These are phyloP conservation scores for Leptodirus hochenwartii DNA, from an alignment of 2,888 invertebrate genomes.

Conservation along the genomic window DNA sequence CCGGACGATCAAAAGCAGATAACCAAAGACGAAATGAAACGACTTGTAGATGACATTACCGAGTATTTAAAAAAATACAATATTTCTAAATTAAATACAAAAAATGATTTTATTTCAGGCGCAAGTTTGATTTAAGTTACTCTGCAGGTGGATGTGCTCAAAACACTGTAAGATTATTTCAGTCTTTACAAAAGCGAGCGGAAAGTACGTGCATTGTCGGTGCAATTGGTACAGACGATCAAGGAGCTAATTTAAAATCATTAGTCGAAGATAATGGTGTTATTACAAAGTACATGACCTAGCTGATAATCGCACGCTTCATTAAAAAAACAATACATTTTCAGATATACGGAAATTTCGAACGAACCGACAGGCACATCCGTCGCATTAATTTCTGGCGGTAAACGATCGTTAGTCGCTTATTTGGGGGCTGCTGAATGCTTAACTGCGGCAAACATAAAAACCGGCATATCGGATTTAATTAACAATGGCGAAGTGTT, in stretches of 20 bases:
- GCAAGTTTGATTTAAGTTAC: slow-evolving; percentile 16
- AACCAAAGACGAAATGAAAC: slow-evolving; percentile 17
- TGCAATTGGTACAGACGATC: slow-evolving; percentile 31
- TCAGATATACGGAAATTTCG: slow-evolving; percentile 10
- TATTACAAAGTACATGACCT: slow-evolving; percentile 21
- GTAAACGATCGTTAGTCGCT: slow-evolving; percentile 31
- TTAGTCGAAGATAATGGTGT: slow-evolving; percentile 26
- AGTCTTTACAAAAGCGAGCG: slow-evolving; percentile 22
- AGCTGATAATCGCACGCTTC: neutral
- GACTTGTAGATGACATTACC: slow-evolving; percentile 18
- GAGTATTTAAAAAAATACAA: slow-evolving; percentile 12
- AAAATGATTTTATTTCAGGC: neutral
- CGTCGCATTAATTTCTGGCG: slow-evolving; percentile 29
- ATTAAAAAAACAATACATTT: slow-evolving; percentile 6
- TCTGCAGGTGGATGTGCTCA: slow-evolving; percentile 30
- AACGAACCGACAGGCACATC: slow-evolving; percentile 30
- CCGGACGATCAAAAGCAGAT: slow-evolving; percentile 26
- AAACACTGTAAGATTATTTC: slow-evolving; percentile 30
- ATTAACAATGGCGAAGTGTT: slow-evolving; percentile 21
- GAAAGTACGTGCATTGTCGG: slow-evolving; percentile 28
- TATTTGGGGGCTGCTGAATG: slow-evolving; percentile 35
- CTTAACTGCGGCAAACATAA: slow-evolving; percentile 23
- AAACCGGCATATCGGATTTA: slow-evolving; percentile 13
- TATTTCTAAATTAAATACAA: slow-evolving; percentile 2
- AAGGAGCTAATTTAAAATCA: slow-evolving; percentile 24